These are phyloP conservation scores for Apodemia zela DNA, from an alignment of 2,888 invertebrate genomes.

Conservation along the genomic window DNA sequence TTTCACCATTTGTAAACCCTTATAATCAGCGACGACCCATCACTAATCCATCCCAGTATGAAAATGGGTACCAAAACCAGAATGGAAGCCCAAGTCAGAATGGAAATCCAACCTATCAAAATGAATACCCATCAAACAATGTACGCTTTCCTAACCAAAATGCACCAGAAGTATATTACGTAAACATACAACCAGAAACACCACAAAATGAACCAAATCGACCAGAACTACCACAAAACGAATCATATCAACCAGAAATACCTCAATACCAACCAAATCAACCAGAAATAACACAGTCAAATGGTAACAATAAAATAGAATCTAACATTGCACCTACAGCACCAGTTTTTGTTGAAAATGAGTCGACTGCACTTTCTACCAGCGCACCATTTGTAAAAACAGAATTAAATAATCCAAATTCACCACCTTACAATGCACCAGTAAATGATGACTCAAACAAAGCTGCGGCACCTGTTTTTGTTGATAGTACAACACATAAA, in stretches of 20 bases:
- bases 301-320: background rate
- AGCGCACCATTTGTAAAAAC: background rate
- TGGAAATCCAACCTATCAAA: background rate
- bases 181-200: background rate
- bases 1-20: constrained; percentile 1
- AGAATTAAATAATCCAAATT: background rate
- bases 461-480: background rate
- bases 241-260: background rate
- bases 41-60: background rate
- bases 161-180: constrained; percentile 1
- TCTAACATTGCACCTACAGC: constrained; percentile 7
- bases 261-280: background rate
- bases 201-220: background rate
- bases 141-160: constrained; percentile 2
- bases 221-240: background rate
- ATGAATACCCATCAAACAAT: background rate
- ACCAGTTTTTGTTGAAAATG: constrained; percentile 13
- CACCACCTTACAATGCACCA: background rate
- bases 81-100: constrained; percentile 4
- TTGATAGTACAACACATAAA: constrained; percentile 4
- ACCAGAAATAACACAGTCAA: background rate
- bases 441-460: background rate
- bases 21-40: background rate
- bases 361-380: background rate
- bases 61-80: background rate